Evolutionary conservation across 1,140 invertebrate species (phyloP).

Genomic region (Lucilia sericata): DNA sequence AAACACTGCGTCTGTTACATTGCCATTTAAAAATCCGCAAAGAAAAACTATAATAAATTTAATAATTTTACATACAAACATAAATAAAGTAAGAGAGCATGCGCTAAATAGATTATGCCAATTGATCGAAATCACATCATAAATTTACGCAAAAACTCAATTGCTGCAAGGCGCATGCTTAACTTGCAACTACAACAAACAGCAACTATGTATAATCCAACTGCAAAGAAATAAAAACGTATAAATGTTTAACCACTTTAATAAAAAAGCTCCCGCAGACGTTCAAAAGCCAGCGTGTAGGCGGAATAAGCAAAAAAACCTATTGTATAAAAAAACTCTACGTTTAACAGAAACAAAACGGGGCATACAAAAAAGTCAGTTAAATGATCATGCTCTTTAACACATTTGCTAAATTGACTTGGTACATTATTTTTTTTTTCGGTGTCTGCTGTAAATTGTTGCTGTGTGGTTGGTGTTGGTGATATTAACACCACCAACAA

Average conservation of each 20-base stretch:
- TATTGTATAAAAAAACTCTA: background rate
- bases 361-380: background rate
- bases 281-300: conserved; percentile 34
- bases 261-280: conserved; percentile 35
- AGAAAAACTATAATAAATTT: conserved; percentile 7
- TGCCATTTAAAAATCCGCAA: background rate
- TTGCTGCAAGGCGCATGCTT: conserved; percentile 39
- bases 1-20: conserved; percentile 1
- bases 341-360: background rate
- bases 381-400: conserved; percentile 40
- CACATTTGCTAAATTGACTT: conserved; percentile 37
- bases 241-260: background rate
- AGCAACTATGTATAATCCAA: background rate
- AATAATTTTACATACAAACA: background rate
- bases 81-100: conserved; percentile 33
- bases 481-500: conserved; percentile 4
- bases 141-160: conserved; percentile 49
- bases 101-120: conserved; percentile 51
- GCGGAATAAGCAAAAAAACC: conserved; percentile 5
- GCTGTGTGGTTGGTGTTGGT: background rate
- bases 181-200: background rate
- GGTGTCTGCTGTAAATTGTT: background rate
- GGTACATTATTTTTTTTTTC: background rate
- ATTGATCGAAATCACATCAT: conserved; percentile 50
- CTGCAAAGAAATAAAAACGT: background rate